Evolutionary conservation across 2,113 vertebrate species (phyloP).

Genomic region (Mus pahari): DNA sequence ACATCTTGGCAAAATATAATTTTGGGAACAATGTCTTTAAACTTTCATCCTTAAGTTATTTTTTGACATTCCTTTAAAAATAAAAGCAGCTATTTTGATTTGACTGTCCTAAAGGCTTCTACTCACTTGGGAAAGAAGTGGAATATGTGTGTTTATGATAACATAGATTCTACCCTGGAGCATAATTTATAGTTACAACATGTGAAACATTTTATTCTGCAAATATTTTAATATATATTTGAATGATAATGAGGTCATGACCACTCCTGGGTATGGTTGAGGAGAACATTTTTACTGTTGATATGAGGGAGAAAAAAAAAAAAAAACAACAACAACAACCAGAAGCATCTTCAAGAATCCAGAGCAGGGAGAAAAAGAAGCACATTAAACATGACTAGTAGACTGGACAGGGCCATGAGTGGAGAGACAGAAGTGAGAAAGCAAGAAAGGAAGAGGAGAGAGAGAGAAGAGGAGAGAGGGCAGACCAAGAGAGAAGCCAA

Average conservation of each 20-base stretch:
- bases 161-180: slow-evolving; percentile 8
- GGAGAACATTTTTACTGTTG: background rate
- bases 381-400: background rate
- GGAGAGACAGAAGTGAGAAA: background rate
- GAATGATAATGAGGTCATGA: background rate
- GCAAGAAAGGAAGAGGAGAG: background rate
- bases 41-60: slow-evolving; percentile 47
- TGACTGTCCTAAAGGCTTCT: slow-evolving; percentile 6
- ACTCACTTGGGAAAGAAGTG: slow-evolving; percentile 59
- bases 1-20: slow-evolving; percentile 36
- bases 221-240: slow-evolving; percentile 43
- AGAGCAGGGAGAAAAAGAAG: background rate
- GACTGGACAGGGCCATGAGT: background rate
- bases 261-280: too few species aligned
- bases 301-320: background rate
- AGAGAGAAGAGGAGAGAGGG: background rate
- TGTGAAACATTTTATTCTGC: background rate
- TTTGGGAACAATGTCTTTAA: slow-evolving; percentile 25
- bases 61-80: background rate
- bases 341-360: background rate
- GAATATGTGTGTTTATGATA: slow-evolving; percentile 53
- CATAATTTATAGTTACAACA: slow-evolving; percentile 32
- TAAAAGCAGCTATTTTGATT: background rate
- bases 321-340: too few species aligned
- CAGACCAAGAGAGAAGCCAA: background rate